Base-by-base conservation (phyloP, 2,888 invertebrate species). In the Amorpha juglandis region DNA sequence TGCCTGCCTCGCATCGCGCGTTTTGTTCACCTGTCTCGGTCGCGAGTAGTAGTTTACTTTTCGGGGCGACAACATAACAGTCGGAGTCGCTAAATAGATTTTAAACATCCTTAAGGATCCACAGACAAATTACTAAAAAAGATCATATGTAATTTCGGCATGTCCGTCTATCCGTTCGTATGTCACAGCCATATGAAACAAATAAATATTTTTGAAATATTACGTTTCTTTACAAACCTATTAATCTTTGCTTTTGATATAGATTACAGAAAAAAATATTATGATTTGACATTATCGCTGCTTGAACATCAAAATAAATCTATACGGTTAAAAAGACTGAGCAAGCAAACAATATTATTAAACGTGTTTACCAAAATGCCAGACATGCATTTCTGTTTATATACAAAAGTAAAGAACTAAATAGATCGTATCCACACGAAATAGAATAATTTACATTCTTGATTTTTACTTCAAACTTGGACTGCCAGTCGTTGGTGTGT, bases 401-500 rank as follows among this genome's bases (percentile, higher is more conserved):
- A n/a, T 55, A 55, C 16, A 55, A 19, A 64, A 33, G 12, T 64
- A 48, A 33, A 35, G 19, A 19, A 19, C 8, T 19, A 19, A 50
- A 19, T 50, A 50, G 1, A 58, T 58, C 47, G 35, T 33, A 55
- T 64, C 27, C 21, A 27, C 47, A 63, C 19, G 21, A 21, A 63
- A 63, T 51, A 58, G 16, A 58, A 58, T 19, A 58, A 58, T 58
- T 58, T 58, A 42, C 58, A 58, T 58, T 58, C 19, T 12, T 58
- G 42, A 58, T 58, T 58, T 58, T 19, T 38, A 58, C 55, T 38
- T 42, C 12, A 58, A 58, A 58, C 16, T 58, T 16, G 38, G 19
- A 9, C 14, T 42, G 2, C 16, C 38, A n/a, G 38, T 16, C 14
- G 55, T 8, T 38, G 9, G 3, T 9, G 6, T 19, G 38, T 58